Evolutionary conservation across 1,140 invertebrate genomes (phyloP).

Genomic region (Stegodyphus dumicola): DNA sequence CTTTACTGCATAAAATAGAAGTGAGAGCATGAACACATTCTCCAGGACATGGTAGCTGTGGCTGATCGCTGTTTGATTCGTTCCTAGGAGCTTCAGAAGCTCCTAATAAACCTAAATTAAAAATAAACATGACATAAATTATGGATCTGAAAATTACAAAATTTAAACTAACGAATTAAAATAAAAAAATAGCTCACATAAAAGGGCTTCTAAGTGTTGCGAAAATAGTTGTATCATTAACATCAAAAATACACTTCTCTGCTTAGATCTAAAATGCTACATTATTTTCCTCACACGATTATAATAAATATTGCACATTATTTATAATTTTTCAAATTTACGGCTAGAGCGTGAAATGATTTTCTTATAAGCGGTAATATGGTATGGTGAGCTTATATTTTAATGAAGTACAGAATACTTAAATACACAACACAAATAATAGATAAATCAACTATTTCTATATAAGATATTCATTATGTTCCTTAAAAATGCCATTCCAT

Average conservation of each 20-base stretch:
- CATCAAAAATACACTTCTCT: neutral
- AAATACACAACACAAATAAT: no score
- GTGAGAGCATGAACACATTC: constrained; percentile 65
- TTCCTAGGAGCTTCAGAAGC: constrained; percentile 31
- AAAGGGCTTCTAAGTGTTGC: neutral
- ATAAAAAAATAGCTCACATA: neutral
- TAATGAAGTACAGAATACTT: no score
- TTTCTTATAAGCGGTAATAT: no score
- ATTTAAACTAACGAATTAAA: neutral
- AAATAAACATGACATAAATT: neutral
- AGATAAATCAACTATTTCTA: no score
- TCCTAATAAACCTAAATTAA: constrained; percentile 32
- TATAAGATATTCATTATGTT: no score
- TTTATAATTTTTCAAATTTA: no score
- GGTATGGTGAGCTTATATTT: no score
- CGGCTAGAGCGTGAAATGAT: no score
- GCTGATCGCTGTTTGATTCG: neutral
- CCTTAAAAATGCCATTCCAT: no score
- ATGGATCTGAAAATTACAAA: neutral
- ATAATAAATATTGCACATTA: no score
- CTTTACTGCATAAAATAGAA: constrained; percentile 64
- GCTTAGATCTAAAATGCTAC: no score
- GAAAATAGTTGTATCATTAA: neutral
- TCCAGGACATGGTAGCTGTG: constrained; percentile 62
- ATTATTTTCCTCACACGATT: no score